Evolutionary conservation across 2,797 vertebrate genomes (phyloP), one percentile per base, ranked within the genome.

Genomic region (Australoheros facetus): DNA sequence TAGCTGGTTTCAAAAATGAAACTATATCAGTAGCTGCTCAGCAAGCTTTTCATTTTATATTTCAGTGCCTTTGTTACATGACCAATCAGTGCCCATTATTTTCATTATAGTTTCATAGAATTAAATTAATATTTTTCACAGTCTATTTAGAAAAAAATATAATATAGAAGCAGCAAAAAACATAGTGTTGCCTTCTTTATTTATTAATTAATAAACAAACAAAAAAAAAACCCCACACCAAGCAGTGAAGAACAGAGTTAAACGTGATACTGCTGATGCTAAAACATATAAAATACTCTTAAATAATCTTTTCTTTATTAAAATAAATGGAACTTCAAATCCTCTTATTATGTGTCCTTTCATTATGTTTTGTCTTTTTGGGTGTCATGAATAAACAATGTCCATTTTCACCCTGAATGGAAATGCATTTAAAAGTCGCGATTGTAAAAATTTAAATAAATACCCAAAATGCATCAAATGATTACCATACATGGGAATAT

Each of bases 51-150:
- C 4, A 16, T 19, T 60, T 74, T 54, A 58, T 39, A 59, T 76
- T 28, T 51, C 42, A 51, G 64, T 69, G 64, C 51, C 73, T 83
- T 66, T 66, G 54, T 34, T 51, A 19, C 6, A 78, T 62, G 56
- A 69, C 26, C 71, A 55, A 51, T 55, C 26, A 66, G 14, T 77
- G 72, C 7, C 37, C n/a, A 21, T 57, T 51, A 57, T 58, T 54
- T 26, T 16, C 19, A 9, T 73, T 2, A 39, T 54, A 1, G 10
- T 56, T 57, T 56, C 30, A 28, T 59, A 34, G 5, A 28, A 26
- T 71, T 28, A 56, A 71, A 60, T 71, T 16, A 13, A 7, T 32
- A 59, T 7, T 30, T 59, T 70, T 59, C 3, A 56, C 21, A 8
- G 21, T 45, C 11, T 54, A 4, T 21, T 21, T 30, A 28, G 2